Evolutionary conservation across 2,113 vertebrate species (phyloP).

Genomic region (Colaptes auratus): DNA sequence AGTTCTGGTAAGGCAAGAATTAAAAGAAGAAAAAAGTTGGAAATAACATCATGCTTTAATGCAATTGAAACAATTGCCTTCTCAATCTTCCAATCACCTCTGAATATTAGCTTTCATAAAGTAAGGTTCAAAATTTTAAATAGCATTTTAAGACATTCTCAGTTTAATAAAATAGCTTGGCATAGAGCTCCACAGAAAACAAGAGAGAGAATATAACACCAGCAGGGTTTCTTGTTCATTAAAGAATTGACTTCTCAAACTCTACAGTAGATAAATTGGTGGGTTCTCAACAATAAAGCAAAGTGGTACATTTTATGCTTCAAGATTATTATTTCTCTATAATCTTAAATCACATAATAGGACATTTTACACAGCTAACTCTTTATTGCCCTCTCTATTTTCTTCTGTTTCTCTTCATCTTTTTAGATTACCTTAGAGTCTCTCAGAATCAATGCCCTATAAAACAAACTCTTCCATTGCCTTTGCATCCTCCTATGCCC

Average conservation of each 20-base stretch:
- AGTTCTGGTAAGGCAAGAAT: slow-evolving; percentile 43
- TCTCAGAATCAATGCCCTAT: not conserved
- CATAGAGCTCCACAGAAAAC: not conserved
- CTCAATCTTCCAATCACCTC: slow-evolving; percentile 32
- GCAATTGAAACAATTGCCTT: slow-evolving; percentile 32
- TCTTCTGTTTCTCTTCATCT: not conserved
- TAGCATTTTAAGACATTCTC: slow-evolving; percentile 42
- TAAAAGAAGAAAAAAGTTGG: not conserved
- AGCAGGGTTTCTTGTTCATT: slow-evolving; percentile 52
- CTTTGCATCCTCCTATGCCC: not conserved
- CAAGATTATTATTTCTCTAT: slow-evolving; percentile 16
- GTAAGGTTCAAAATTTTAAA: slow-evolving; percentile 47
- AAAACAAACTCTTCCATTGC: not conserved
- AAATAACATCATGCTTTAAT: slow-evolving; percentile 22
- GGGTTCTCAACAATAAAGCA: slow-evolving; percentile 31
- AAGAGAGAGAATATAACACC: slow-evolving; percentile 40
- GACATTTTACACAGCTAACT: slow-evolving; percentile 11
- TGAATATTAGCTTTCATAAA: slow-evolving; percentile 45
- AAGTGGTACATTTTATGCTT: slow-evolving; percentile 11
- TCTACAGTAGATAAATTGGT: slow-evolving; percentile 30
- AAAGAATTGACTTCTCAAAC: slow-evolving; percentile 54
- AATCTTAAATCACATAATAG: slow-evolving; percentile 37
- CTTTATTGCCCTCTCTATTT: slow-evolving; percentile 12
- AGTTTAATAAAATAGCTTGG: slow-evolving; percentile 54
- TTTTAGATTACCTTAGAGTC: not conserved